phyloP scores from a whole-genome alignment of 1,140 invertebrate species.

The Megalopta genalis region DNA sequence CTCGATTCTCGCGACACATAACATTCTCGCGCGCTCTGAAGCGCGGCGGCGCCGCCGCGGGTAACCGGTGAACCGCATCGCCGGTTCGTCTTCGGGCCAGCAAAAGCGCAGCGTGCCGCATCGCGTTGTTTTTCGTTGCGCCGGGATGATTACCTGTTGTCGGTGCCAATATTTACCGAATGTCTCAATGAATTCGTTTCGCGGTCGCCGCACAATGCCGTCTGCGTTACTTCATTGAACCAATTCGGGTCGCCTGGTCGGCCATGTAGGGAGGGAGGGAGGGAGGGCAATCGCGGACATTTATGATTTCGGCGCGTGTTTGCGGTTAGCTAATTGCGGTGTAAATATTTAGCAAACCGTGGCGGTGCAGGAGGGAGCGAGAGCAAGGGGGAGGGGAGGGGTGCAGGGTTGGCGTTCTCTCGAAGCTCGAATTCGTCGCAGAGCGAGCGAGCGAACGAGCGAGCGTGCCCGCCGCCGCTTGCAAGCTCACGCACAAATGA shows the following conservation, averaged over 20 bases:
- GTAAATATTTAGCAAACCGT: slow-evolving; percentile 11
- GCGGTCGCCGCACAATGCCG: neutral
- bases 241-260: neutral
- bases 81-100: too few relatives aligned
- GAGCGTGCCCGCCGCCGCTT: neutral
- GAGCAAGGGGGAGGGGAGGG: too few relatives aligned
- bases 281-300: neutral
- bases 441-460: too few relatives aligned
- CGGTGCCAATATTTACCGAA: neutral
- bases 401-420: too few relatives aligned
- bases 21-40: too few relatives aligned
- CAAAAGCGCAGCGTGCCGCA: too few relatives aligned
- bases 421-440: neutral
- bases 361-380: too few relatives aligned
- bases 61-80: too few relatives aligned
- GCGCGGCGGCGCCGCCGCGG: too few relatives aligned
- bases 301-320: neutral
- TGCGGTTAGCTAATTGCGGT: neutral
- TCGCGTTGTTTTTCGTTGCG: neutral
- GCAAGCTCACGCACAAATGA: slow-evolving; percentile 31
- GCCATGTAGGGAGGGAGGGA: neutral
- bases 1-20: too few relatives aligned
- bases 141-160: neutral
- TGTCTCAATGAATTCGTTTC: neutral
- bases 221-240: neutral